Evolutionary conservation across 2,797 vertebrate genomes (phyloP), one percentile per base, ranked within the genome.

Genomic region (Cichlasoma orientale): DNA sequence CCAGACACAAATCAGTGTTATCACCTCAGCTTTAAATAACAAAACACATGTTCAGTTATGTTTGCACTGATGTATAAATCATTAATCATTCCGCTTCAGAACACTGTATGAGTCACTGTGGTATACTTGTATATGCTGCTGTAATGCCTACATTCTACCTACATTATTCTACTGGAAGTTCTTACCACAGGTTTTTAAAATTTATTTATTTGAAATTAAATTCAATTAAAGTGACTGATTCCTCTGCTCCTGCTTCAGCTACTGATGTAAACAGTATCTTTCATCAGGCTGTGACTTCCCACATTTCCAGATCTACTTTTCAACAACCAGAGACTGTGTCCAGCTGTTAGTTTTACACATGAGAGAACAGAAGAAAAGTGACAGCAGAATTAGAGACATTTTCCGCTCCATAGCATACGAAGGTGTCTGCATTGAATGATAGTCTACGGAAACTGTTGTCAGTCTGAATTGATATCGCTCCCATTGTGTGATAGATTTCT

Each of bases 281-380:
- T 78, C n/a, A 59, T 70, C 11, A 55, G 21, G 29, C 54, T 8
- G 27, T 68, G 38, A 54, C 29, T 56, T 21, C 7, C 18, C 7
- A 38, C 21, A 23, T 68, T 75, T 57, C 6, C 3, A 54, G 72
- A 53, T 50, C 19, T 16, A 2, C 18, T n/a, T 80, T 80, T 80
- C 36, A 84, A 36, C 82, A 63, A 53, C 41, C 68, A 21, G 53
- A 77, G 47, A 82, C 33, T 21, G 54, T 56, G 74, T 72, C 56
- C 74, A 72, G 82, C 50, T 80, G 81, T 70, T 73, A 68, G 58
- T 80, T 86, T 85, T 80, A 84, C 61, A 73, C 75, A 75, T 74
- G 77, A 88, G 33, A 66, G 69, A 50, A 83, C 66, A 71, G 59
- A 78, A 85, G 16, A 71, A 78, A 83, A 82, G 70, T 50, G 74